Percentiles rank a stretch among this genome's conserved stretches.
These are phyloP conservation scores for Steinernema scapterisci DNA, from an alignment of 2,888 invertebrate species.

Conservation along the genomic window DNA sequence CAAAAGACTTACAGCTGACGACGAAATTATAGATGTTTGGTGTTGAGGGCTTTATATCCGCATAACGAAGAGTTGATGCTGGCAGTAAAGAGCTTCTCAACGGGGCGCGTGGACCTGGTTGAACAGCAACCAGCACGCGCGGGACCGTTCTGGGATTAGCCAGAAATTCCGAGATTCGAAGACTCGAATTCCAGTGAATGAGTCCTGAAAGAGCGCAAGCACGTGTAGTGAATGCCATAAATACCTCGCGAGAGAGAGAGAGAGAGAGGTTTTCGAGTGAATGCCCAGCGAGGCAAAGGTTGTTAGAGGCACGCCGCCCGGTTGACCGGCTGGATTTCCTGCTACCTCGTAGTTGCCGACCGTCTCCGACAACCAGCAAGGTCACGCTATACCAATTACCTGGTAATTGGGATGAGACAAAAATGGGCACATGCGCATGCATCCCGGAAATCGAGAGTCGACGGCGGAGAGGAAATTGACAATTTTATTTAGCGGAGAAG, in stretches of 20 bases:
- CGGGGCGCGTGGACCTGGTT: neutral
- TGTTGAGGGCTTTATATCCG: constrained; percentile 18
- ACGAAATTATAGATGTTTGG: constrained; percentile 20
- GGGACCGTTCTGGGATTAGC: neutral
- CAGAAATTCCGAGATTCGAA: neutral
- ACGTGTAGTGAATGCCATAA: neutral
- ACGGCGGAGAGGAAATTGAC: no score
- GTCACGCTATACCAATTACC: constrained; percentile 30
- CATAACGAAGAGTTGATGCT: constrained; percentile 23
- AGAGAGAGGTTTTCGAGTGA: neutral
- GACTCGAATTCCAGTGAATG: constrained; percentile 27
- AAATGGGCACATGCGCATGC: neutral
- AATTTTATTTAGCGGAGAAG: neutral
- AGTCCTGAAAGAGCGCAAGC: constrained; percentile 2
- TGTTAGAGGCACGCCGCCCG: constrained; percentile 12
- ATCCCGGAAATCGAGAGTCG: neutral
- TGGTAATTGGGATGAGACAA: constrained; percentile 23
- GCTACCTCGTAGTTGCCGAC: neutral
- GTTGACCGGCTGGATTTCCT: constrained; percentile 13
- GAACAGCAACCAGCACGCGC: neutral
- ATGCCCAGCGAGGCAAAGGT: neutral
- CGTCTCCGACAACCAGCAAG: constrained; percentile 18
- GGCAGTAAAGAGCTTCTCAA: constrained; percentile 24
- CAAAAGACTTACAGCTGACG: constrained; percentile 20
- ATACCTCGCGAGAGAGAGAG: neutral